Conservation (phyloP, 2,797 vertebrate genomes). For the Lates japonicus region DNA sequence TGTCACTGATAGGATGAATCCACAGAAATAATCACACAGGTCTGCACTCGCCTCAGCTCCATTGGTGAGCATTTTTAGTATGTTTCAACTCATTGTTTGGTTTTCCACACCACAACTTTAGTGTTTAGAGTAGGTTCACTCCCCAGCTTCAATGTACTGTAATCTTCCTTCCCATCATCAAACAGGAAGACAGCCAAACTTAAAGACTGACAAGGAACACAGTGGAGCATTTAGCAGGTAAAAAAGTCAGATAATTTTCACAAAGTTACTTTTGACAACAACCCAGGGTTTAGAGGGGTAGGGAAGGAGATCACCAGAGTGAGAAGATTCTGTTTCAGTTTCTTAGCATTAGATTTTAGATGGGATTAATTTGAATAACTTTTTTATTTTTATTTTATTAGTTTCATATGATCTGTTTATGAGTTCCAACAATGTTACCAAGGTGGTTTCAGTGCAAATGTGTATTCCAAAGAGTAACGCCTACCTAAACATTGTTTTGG, state of each 20-base stretch:
- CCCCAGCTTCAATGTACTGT: too few species aligned
- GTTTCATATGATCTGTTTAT: background rate
- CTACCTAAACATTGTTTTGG: background rate
- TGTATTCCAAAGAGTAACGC: background rate
- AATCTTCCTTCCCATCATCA: too few species aligned
- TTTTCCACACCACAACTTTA: background rate
- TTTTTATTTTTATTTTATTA: too few species aligned
- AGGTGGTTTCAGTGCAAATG: background rate
- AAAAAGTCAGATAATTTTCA: background rate
- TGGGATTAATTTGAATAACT: too few species aligned
- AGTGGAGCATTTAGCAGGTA: background rate
- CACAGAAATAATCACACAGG: background rate
- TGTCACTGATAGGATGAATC: background rate
- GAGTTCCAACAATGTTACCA: background rate
- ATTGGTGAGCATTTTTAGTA: background rate
- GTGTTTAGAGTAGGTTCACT: background rate
- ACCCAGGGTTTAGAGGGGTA: background rate
- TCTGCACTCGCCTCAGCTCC: background rate
- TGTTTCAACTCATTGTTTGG: background rate
- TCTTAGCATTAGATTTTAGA: too few species aligned
- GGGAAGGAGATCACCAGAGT: too few species aligned
- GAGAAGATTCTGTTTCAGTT: too few species aligned
- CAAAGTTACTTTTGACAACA: background rate
- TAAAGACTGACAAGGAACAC: background rate
- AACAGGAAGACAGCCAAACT: too few species aligned